These are phyloP conservation scores for Acrocera orbiculus DNA, from an alignment of 2,888 invertebrate species.

Conservation along the genomic window DNA sequence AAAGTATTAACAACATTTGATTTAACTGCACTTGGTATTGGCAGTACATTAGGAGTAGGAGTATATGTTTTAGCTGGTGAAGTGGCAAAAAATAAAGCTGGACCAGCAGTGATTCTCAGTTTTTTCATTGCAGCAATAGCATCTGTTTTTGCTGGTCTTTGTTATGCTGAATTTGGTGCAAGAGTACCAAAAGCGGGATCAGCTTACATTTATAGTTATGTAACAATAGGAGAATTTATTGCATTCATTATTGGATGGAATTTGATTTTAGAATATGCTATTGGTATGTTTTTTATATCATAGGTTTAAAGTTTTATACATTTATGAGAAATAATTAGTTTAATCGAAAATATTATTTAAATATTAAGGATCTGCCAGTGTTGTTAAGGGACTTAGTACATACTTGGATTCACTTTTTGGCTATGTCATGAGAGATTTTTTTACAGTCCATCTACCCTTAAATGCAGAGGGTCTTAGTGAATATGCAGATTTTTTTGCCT, in stretches of 20 bases:
- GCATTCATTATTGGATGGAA: slow-evolving; percentile 92
- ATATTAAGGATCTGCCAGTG: slow-evolving; percentile 55
- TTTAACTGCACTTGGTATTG: slow-evolving; percentile 65
- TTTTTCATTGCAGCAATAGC: slow-evolving; percentile 81
- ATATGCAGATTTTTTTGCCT: slow-evolving; percentile 64
- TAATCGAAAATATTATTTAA: not conserved
- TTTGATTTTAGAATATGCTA: slow-evolving; percentile 72
- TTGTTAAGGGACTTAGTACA: slow-evolving; percentile 63
- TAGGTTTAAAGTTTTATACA: no score
- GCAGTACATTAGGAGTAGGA: slow-evolving; percentile 74
- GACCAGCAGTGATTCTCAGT: slow-evolving; percentile 72
- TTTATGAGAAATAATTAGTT: no score
- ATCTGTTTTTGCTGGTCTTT: slow-evolving; percentile 75
- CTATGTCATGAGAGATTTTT: slow-evolving; percentile 44
- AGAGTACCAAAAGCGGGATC: slow-evolving; percentile 80
- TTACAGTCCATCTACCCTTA: slow-evolving; percentile 46
- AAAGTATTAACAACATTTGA: slow-evolving; percentile 66
- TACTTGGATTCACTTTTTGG: slow-evolving; percentile 55
- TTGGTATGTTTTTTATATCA: slow-evolving; percentile 38
- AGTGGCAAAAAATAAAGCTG: slow-evolving; percentile 62
- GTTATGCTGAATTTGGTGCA: slow-evolving; percentile 84
- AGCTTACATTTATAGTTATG: slow-evolving; percentile 86
- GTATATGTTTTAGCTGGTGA: slow-evolving; percentile 79
- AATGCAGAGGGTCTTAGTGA: slow-evolving; percentile 44
- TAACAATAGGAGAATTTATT: slow-evolving; percentile 78